Base-by-base conservation (phyloP, 2,797 vertebrate genomes). In the Sandelia bainsii region DNA sequence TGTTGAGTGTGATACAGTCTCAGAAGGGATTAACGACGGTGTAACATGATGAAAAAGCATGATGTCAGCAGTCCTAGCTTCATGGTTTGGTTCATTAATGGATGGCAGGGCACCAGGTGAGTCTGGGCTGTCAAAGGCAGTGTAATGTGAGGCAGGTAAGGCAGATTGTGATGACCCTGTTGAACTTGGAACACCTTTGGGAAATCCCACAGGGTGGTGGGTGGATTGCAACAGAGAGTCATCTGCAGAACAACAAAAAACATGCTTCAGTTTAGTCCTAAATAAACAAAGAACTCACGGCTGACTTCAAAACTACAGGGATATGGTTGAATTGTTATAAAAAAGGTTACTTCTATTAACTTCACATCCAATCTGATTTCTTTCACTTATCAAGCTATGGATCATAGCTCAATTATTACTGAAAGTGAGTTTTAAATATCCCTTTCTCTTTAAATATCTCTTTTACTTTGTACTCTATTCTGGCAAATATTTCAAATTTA, bases 101-200 rank as follows among this genome's bases (percentile, higher is more conserved):
- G 81, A 77, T 78, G 76, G 45, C 72, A 71, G 85, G 44, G 58
- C 69, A 85, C 70, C 80, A 59, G 80, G 86, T 78, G 82, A 73
- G 34, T 64, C 76, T 61, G 61, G 49, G n/a, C 67, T 80, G 49
- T 78, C 63, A 66, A 87, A 91, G 84, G 86, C 80, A 83, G 80
- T 59, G 17, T 85, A 44, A 77, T 76, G 72, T 32, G 86, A 82
- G 42, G 80, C 63, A 57, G 86, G 64, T 90, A 91, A 92, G 81
- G 90, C 72, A 20, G 86, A 84, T 61, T 84, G 80, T 72, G 84
- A 75, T 56, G 80, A 82, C 72, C 64, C 48, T 72, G 62, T 77
- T 81, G 88, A 67, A 66, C 79, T 86, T 80, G 78, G 62, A 69
- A 60, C 72, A 79, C 83, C 68, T 74, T 42, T 69, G 22, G 79